Conservation (phyloP, 1,140 invertebrate genomes). For the Dryas iulia region DNA sequence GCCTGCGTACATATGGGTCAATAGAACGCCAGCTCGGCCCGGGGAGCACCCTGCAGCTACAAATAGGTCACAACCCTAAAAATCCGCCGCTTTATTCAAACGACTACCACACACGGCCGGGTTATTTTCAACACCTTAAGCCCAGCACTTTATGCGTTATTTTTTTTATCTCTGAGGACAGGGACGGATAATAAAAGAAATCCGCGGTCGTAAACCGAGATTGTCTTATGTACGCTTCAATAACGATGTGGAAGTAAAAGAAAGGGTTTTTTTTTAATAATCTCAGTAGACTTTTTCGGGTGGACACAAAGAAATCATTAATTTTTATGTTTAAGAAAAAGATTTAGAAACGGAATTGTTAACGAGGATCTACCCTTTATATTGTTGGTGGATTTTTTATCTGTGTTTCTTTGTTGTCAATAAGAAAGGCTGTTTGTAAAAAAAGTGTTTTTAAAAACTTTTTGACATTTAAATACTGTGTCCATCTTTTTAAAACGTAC, state of each 20-base stretch:
- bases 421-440: no score
- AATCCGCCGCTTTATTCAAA: slow-evolving; percentile 37
- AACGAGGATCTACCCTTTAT: neutral
- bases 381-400: neutral
- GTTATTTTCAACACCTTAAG: slow-evolving; percentile 35
- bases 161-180: slow-evolving; percentile 26
- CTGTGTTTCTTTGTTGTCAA: neutral
- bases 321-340: slow-evolving; percentile 1
- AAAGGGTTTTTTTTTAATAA: slow-evolving; percentile 13
- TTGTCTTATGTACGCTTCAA: slow-evolving; percentile 30
- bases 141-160: slow-evolving; percentile 25
- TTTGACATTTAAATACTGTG: no score
- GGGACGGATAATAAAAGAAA: slow-evolving; percentile 29
- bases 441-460: neutral
- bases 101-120: slow-evolving; percentile 30
- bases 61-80: slow-evolving; percentile 64
- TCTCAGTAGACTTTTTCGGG: slow-evolving; percentile 4
- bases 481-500: no score
- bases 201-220: slow-evolving; percentile 27
- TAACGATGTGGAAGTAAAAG: slow-evolving; percentile 11
- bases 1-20: slow-evolving; percentile 67
- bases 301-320: slow-evolving; percentile 9
- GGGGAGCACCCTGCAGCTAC: slow-evolving; percentile 49
- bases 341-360: slow-evolving; percentile 5
- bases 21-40: slow-evolving; percentile 57